phyloP scores from a whole-genome alignment of 23 tunicate genomes.

The Botrylloides violaceus region DNA sequence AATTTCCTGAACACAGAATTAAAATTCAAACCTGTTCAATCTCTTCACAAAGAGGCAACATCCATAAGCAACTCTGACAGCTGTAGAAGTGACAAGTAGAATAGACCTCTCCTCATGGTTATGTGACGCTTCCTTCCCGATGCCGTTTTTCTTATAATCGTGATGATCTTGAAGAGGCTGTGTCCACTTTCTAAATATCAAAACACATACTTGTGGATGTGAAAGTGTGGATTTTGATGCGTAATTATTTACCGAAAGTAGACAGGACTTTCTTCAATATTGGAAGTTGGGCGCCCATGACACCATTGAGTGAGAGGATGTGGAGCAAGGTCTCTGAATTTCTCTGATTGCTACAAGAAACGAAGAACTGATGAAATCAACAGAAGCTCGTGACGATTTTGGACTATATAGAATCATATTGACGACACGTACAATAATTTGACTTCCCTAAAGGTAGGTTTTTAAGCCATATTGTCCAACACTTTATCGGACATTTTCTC shows the following conservation, averaged over 20 bases:
- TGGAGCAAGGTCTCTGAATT: neutral
- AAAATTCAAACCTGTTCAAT: constrained; percentile 33
- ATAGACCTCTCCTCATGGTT: constrained; percentile 8
- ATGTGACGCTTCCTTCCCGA: neutral
- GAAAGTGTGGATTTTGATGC: neutral
- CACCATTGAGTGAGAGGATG: neutral
- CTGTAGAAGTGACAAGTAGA: constrained; percentile 32
- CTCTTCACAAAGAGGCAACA: constrained; percentile 48
- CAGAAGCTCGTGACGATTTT: too few relatives aligned
- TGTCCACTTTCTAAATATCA: neutral
- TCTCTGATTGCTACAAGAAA: neutral
- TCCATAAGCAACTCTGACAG: neutral
- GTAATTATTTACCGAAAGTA: neutral
- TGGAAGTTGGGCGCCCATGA: neutral
- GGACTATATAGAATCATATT: too few relatives aligned
- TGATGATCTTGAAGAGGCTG: neutral
- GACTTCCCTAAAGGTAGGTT: too few relatives aligned
- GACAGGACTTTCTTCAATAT: neutral
- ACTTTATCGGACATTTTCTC: too few relatives aligned
- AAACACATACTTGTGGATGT: neutral
- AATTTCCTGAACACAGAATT: neutral
- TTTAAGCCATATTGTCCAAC: too few relatives aligned
- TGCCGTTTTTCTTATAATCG: neutral
- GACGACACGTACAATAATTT: too few relatives aligned
- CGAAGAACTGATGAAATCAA: too few relatives aligned